These are phyloP conservation scores for Pilophorus perplexus DNA, from an alignment of 2,888 invertebrate genomes.

Conservation along the genomic window DNA sequence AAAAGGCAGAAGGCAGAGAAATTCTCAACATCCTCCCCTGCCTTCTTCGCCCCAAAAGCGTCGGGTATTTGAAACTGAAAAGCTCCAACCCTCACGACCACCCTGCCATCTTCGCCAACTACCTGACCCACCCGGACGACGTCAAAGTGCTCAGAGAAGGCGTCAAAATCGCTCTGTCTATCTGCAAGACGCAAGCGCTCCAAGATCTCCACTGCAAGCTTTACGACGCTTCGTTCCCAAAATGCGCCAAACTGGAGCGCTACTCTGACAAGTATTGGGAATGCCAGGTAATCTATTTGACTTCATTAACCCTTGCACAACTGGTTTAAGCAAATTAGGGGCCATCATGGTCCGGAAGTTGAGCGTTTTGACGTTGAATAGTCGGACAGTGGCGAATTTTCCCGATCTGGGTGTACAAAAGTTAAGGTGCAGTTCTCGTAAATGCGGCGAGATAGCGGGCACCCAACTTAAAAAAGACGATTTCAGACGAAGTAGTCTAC, in stretches of 20 bases:
- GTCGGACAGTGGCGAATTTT: too few species aligned
- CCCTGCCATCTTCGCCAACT: conserved; percentile 58
- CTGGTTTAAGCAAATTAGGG: too few species aligned
- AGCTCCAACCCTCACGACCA: conserved; percentile 55
- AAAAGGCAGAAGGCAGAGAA: conserved; percentile 8
- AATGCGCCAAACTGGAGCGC: conserved; percentile 67
- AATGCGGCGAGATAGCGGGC: too few species aligned
- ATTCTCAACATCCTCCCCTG: conserved; percentile 26
- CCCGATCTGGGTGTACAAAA: too few species aligned
- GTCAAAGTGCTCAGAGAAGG: conserved; percentile 80
- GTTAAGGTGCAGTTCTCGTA: too few species aligned
- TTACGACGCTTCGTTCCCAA: conserved; percentile 72
- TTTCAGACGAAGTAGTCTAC: too few species aligned
- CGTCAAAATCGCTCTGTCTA: conserved; percentile 46
- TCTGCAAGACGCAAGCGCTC: conserved; percentile 59
- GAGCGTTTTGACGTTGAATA: too few species aligned
- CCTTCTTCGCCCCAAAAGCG: conserved; percentile 51
- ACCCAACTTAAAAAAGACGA: too few species aligned
- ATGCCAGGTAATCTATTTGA: too few species aligned
- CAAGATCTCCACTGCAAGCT: conserved; percentile 74
- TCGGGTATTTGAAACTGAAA: conserved; percentile 52
- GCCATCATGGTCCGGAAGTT: too few species aligned
- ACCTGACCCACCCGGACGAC: conserved; percentile 69
- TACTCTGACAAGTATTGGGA: conserved; percentile 80
- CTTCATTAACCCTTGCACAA: too few species aligned